Conservation (phyloP, 1,140 invertebrate genomes). For the Trichonephila clavata region DNA sequence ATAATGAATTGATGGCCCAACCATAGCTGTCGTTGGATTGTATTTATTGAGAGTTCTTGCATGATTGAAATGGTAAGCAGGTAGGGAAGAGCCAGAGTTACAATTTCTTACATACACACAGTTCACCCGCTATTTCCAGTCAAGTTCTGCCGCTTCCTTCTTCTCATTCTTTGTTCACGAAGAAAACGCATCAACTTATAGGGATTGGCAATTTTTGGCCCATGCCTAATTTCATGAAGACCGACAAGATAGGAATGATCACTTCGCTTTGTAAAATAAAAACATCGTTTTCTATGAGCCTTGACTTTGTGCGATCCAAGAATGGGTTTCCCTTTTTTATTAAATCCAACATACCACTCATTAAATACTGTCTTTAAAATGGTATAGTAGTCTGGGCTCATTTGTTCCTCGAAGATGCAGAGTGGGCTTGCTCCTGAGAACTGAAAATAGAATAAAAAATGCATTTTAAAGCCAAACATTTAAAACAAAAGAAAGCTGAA, state of each 20-base stretch:
- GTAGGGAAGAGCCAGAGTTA: neutral
- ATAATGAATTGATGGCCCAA: neutral
- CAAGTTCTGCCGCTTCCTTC: neutral
- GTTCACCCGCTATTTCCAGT: neutral
- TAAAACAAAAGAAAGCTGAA: too few relatives aligned
- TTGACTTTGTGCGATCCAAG: conserved; percentile 1
- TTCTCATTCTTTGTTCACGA: neutral
- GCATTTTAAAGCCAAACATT: too few relatives aligned
- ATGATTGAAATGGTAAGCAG: neutral
- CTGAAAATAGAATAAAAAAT: neutral
- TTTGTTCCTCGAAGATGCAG: conserved; percentile 22
- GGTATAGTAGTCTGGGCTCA: neutral
- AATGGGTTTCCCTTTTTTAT: neutral
- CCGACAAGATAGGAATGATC: neutral
- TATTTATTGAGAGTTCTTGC: neutral
- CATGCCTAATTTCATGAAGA: neutral
- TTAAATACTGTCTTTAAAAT: neutral
- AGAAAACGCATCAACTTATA: conserved; percentile 16
- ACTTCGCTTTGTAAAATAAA: neutral
- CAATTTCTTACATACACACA: neutral
- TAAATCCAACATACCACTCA: neutral
- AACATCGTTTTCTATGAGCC: neutral
- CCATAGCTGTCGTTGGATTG: neutral
- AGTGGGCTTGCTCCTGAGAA: conserved; percentile 10
- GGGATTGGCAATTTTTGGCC: neutral